Conservation (phyloP, 2,888 invertebrate species). For the Lepidochitona cinerea region DNA sequence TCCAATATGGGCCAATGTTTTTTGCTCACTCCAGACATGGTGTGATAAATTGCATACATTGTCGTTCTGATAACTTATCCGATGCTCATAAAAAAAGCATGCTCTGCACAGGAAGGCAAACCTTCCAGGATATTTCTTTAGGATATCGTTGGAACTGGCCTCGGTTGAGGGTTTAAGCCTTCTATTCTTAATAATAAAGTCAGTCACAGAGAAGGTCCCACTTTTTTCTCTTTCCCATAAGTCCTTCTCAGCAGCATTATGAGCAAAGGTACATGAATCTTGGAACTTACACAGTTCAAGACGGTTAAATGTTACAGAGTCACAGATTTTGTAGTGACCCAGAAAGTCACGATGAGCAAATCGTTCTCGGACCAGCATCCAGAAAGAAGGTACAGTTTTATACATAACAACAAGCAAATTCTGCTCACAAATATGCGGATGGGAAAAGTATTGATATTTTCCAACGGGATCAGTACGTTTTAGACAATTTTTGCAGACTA, state of each 20-base stretch:
- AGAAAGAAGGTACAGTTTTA: constrained; percentile 23
- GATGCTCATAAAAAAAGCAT: constrained; percentile 49
- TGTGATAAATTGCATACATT: constrained; percentile 29
- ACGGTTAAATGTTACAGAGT: constrained; percentile 38
- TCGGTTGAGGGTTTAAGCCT: constrained; percentile 25
- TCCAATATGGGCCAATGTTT: constrained; percentile 53
- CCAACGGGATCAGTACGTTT: constrained; percentile 30
- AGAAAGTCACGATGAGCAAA: constrained; percentile 55
- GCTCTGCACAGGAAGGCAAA: constrained; percentile 58
- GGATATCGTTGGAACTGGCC: constrained; percentile 44
- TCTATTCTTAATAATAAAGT: constrained; percentile 58
- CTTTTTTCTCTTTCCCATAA: constrained; percentile 64
- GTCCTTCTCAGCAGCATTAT: constrained; percentile 53
- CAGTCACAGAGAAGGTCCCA: constrained; percentile 55
- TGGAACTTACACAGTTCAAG: constrained; percentile 46
- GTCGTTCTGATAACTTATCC: constrained; percentile 30
- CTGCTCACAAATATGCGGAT: constrained; percentile 53
- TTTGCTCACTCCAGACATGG: constrained; percentile 53
- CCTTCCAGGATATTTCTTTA: constrained; percentile 52
- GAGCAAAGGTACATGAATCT: constrained; percentile 58
- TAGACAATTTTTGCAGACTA: constrained; percentile 49
- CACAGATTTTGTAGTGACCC: constrained; percentile 58
- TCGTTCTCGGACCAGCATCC: constrained; percentile 55
- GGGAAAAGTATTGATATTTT: constrained; percentile 27
- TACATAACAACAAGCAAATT: constrained; percentile 47